phyloP scores from a whole-genome alignment of 2,113 vertebrate genomes.

The Ginglymostoma cirratum region DNA sequence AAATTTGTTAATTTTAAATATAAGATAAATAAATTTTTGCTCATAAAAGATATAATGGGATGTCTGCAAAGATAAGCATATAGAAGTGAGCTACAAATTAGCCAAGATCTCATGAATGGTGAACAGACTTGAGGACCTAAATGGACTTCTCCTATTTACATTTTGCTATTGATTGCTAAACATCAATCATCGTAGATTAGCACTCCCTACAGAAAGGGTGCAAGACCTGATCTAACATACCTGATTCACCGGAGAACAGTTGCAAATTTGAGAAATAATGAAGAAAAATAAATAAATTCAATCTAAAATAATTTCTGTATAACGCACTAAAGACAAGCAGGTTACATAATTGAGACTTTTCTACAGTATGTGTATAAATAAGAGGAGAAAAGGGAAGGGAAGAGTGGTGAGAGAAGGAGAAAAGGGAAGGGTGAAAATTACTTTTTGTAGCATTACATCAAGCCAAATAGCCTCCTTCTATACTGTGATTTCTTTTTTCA shows the following conservation, averaged over 20 bases:
- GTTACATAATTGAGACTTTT: background rate
- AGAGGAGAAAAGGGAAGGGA: background rate
- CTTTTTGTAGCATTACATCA: background rate
- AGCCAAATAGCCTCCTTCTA: background rate
- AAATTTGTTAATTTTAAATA: background rate
- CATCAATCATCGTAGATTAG: background rate
- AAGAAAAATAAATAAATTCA: background rate
- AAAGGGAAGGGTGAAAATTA: background rate
- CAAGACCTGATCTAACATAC: background rate
- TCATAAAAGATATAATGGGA: background rate
- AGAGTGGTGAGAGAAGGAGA: background rate
- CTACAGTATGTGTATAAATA: background rate
- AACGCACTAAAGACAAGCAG: background rate
- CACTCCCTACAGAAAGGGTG: background rate
- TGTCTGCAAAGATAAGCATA: background rate
- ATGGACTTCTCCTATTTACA: background rate
- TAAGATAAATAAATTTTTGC: background rate
- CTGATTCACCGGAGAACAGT: background rate
- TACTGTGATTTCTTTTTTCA: background rate
- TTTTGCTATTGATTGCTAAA: background rate
- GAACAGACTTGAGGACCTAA: background rate
- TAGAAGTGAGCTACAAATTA: background rate
- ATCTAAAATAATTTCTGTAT: background rate
- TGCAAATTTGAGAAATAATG: background rate
- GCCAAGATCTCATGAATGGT: background rate